Conservation (phyloP, 2,888 invertebrate genomes). For the Agrilus mali region DNA sequence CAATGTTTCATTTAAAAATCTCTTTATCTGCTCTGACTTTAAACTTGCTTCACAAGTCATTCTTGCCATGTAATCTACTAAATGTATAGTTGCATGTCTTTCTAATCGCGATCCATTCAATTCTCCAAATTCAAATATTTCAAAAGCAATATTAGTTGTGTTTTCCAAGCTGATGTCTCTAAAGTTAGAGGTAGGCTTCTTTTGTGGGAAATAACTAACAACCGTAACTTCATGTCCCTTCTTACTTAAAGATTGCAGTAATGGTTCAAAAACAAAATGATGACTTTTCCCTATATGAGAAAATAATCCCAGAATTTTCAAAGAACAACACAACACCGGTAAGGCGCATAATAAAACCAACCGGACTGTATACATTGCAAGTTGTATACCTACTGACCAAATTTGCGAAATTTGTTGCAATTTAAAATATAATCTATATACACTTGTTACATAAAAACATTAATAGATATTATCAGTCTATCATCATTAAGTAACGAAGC, state of each 20-base stretch:
- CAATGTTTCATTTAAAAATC: neutral
- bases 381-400: neutral
- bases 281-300: conserved; percentile 60
- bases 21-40: neutral
- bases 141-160: conserved; percentile 1
- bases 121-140: conserved; percentile 5
- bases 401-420: neutral
- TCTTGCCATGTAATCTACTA: neutral
- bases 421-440: neutral
- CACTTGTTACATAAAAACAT: neutral
- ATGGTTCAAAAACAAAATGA: conserved; percentile 49
- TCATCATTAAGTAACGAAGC: too few species aligned
- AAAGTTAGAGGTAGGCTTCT: conserved; percentile 8
- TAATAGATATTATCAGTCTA: too few species aligned
- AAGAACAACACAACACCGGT: conserved; percentile 15
- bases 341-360: conserved; percentile 1
- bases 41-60: neutral
- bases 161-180: conserved; percentile 10
- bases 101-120: conserved; percentile 2
- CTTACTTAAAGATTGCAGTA: conserved; percentile 44
- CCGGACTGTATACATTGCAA: neutral
- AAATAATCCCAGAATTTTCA: conserved; percentile 50
- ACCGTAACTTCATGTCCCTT: conserved; percentile 57
- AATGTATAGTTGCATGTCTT: conserved; percentile 1
- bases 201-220: conserved; percentile 46